Evolutionary conservation across 2,797 vertebrate species (phyloP).

Genomic region (Buceros bicornis): DNA sequence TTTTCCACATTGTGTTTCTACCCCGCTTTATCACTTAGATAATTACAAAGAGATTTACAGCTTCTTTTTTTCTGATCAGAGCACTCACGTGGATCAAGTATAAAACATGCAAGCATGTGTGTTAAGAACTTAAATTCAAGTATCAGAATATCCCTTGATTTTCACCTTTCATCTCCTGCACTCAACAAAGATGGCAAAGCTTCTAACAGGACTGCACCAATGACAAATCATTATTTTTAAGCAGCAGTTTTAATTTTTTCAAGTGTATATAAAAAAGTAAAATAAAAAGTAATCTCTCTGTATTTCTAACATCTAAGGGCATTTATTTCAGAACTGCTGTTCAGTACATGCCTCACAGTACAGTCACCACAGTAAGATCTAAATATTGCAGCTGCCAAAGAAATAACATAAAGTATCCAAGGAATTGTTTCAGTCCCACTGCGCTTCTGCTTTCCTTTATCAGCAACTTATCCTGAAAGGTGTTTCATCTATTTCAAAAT

Average conservation of each 20-base stretch:
- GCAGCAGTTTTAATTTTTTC: background rate
- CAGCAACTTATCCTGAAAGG: background rate
- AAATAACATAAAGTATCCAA: background rate
- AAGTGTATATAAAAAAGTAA: background rate
- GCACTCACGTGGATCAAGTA: background rate
- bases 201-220: background rate
- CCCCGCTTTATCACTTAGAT: background rate
- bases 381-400: background rate
- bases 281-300: background rate
- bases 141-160: background rate
- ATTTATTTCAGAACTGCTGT: background rate
- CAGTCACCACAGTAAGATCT: background rate
- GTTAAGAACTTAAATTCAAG: background rate
- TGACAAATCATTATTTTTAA: background rate
- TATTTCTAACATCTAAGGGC: background rate
- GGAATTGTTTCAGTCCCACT: background rate
- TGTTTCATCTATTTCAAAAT: constrained; percentile 44
- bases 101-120: background rate
- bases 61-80: background rate
- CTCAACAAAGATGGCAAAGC: background rate
- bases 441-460: background rate
- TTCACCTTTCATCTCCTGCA: background rate
- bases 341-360: background rate
- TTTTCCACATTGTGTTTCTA: background rate
- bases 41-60: background rate